phyloP scores from a whole-genome alignment of 2,113 vertebrate genomes.

The Terrapene triunguis region DNA sequence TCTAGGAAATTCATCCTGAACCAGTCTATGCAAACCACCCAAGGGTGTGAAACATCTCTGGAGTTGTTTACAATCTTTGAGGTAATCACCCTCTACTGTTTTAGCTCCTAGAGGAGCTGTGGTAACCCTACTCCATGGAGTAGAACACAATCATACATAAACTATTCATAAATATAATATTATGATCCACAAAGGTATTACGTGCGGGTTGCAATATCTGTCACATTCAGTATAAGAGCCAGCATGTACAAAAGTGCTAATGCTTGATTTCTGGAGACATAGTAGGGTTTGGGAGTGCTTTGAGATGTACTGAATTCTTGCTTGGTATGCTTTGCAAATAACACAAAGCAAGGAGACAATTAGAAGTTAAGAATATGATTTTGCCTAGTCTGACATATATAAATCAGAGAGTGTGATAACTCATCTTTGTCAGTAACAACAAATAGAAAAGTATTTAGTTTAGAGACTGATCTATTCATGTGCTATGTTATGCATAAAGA shows the following conservation, averaged over 20 bases:
- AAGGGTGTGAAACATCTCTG: background rate
- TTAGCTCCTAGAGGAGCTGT: background rate
- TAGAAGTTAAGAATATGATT: background rate
- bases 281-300: background rate
- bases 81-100: background rate
- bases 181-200: background rate
- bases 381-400: background rate
- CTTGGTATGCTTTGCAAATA: background rate
- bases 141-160: background rate
- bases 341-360: background rate
- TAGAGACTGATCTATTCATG: background rate
- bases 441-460: background rate
- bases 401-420: constrained; percentile 2
- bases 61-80: background rate
- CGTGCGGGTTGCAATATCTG: background rate
- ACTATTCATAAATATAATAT: background rate
- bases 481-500: constrained; percentile 13
- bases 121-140: background rate
- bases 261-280: background rate
- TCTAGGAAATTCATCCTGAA: background rate
- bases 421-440: background rate
- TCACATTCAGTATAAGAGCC: background rate
- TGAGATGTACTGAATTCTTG: background rate
- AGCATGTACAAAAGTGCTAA: background rate
- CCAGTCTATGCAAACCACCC: background rate